A percentile compares a stretch with the other conserved stretches of the same genome.
phyloP scores from a whole-genome alignment of 2,888 invertebrate species.

The Dicyrtomina minuta region DNA sequence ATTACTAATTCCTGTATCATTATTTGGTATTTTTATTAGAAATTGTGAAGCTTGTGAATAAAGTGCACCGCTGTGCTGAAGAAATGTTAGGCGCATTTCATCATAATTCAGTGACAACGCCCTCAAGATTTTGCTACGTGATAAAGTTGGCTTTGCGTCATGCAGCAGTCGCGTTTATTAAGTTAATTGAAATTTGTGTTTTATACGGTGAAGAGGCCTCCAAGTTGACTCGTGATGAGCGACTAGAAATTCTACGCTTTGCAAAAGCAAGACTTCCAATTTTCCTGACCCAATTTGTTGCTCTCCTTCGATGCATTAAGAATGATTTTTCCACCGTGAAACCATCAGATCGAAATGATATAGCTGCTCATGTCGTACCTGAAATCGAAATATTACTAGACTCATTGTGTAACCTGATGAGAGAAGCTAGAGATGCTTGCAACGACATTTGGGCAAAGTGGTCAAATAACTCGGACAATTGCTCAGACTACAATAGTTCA shows the following conservation, averaged over 20 bases:
- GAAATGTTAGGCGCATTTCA: constrained; percentile 48
- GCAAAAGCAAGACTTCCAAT: constrained; percentile 68
- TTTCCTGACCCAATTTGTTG: constrained; percentile 65
- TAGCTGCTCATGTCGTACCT: constrained; percentile 67
- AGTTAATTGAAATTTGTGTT: constrained; percentile 66
- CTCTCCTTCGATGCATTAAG: constrained; percentile 64
- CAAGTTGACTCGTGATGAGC: constrained; percentile 65
- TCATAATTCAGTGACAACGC: constrained; percentile 57
- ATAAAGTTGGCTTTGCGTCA: constrained; percentile 66
- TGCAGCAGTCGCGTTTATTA: constrained; percentile 62
- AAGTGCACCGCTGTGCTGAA: constrained; percentile 65
- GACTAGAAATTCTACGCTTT: constrained; percentile 68
- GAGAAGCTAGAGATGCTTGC: constrained; percentile 58
- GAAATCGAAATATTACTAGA: constrained; percentile 68
- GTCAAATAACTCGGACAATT: constrained; percentile 35
- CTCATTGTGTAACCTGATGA: constrained; percentile 63
- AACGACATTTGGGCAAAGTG: constrained; percentile 49
- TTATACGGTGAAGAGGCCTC: constrained; percentile 66
- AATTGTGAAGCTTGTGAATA: constrained; percentile 65
- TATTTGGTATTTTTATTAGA: constrained; percentile 57
- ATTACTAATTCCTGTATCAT: no score
- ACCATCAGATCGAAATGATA: constrained; percentile 63
- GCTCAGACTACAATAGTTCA: not conserved
- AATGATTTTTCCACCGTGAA: constrained; percentile 64
- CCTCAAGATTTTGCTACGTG: constrained; percentile 64